Percentiles rank a stretch among this genome's conserved stretches.
These are phyloP conservation scores for Papilio polytes DNA, from an alignment of 1,140 invertebrate species.

Conservation along the genomic window DNA sequence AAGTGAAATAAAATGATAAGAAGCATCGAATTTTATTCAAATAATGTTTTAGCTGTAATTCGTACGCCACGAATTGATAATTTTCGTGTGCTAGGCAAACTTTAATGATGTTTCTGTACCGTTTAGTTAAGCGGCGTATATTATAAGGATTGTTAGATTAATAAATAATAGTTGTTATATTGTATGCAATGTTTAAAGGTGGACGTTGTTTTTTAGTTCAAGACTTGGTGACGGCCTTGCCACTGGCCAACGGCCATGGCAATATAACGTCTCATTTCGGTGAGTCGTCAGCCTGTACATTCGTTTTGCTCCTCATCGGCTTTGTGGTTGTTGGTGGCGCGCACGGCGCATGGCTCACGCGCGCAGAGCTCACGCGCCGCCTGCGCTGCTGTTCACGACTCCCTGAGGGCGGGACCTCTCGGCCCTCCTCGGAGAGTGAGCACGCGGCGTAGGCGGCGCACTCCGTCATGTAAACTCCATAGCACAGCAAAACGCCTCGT, in stretches of 20 bases:
- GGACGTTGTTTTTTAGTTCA: constrained; percentile 84
- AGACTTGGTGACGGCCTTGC: constrained; percentile 84
- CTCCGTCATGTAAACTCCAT: constrained; percentile 55
- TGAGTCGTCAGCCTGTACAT: constrained; percentile 80
- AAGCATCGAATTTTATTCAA: constrained; percentile 6
- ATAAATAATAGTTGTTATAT: constrained; percentile 51
- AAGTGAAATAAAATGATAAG: constrained; percentile 47
- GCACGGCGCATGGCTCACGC: constrained; percentile 76
- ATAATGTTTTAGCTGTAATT: constrained; percentile 3
- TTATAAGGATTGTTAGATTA: constrained; percentile 42
- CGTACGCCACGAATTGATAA: constrained; percentile 33
- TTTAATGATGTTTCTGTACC: constrained; percentile 37
- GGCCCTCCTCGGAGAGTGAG: constrained; percentile 61
- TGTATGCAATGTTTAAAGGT: constrained; percentile 79
- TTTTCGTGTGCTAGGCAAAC: neutral
- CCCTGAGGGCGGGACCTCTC: constrained; percentile 39
- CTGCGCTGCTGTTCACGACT: constrained; percentile 63
- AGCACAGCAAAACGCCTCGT: constrained; percentile 72
- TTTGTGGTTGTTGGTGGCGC: constrained; percentile 81
- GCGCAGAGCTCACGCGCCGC: constrained; percentile 69
- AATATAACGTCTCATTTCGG: constrained; percentile 82
- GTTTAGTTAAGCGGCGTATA: constrained; percentile 36
- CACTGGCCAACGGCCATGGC: constrained; percentile 83
- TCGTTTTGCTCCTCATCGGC: constrained; percentile 74
- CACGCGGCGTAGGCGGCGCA: constrained; percentile 56